phyloP scores from a whole-genome alignment of 2,797 vertebrate genomes.

The Arvicola amphibius region DNA sequence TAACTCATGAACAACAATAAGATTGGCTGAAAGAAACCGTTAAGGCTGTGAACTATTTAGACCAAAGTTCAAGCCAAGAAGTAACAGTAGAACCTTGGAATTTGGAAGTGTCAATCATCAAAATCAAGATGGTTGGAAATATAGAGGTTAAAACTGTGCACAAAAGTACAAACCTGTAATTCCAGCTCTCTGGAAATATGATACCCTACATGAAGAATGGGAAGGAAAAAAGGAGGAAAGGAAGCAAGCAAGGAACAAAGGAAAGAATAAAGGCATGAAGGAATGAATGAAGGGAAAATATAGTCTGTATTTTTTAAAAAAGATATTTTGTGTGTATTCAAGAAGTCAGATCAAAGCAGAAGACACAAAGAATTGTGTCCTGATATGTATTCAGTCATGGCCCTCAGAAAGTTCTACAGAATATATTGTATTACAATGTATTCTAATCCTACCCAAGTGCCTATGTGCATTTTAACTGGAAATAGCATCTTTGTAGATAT shows the following conservation, averaged over 20 bases:
- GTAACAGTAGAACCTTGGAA: neutral
- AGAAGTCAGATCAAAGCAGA: neutral
- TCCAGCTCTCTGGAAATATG: neutral
- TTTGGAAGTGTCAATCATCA: neutral
- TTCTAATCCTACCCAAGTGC: neutral
- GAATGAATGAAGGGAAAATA: neutral
- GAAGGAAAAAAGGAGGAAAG: neutral
- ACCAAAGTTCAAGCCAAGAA: constrained; percentile 2
- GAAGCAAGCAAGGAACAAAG: neutral
- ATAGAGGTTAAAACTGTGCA: neutral
- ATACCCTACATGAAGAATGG: neutral
- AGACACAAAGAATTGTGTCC: neutral
- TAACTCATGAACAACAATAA: neutral
- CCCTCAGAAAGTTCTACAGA: neutral
- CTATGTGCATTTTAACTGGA: neutral
- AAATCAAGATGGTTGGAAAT: neutral
- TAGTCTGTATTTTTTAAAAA: neutral
- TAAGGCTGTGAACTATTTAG: neutral
- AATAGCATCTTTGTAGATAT: neutral
- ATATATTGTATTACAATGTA: neutral
- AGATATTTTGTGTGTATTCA: neutral
- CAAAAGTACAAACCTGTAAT: neutral
- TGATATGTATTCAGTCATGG: neutral
- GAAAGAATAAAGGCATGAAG: neutral
- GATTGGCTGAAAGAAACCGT: neutral